Percentiles rank a stretch among this genome's conserved stretches.
Conservation (phyloP, 1,140 invertebrate species). For the Lepeophtheirus salmonis region DNA sequence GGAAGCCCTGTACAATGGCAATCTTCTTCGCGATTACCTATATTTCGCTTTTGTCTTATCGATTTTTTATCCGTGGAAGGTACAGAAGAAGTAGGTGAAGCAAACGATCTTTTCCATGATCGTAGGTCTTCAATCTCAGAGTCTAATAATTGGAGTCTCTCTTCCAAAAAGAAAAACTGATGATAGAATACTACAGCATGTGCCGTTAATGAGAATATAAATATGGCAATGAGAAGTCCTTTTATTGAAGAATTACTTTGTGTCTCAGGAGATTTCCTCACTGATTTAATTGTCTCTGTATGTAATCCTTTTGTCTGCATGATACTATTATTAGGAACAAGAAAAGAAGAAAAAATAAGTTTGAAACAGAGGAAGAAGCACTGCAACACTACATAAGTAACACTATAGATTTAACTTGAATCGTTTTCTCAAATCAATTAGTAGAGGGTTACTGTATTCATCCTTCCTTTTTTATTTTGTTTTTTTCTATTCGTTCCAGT, state of each 20-base stretch:
- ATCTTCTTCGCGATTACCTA: conserved; percentile 23
- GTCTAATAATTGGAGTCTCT: background rate
- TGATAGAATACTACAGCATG: background rate
- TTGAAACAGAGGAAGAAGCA: no score
- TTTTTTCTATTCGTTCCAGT: no score
- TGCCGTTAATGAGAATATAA: background rate
- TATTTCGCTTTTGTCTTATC: background rate
- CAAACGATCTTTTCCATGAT: no score
- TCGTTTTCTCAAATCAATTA: no score
- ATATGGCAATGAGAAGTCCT: background rate
- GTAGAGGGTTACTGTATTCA: no score
- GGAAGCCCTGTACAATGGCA: conserved; percentile 24
- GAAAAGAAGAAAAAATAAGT: no score
- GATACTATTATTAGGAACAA: no score
- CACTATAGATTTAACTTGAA: no score
- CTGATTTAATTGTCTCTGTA: background rate
- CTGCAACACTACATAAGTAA: no score
- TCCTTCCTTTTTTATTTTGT: no score
- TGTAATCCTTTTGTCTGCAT: background rate
- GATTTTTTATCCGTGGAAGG: background rate
- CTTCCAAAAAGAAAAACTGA: background rate
- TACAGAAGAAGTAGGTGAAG: background rate
- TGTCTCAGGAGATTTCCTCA: background rate
- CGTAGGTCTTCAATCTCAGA: background rate
- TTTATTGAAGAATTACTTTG: background rate